Base-by-base conservation (phyloP, 2,113 vertebrate species). In the Empidonax alnorum region DNA sequence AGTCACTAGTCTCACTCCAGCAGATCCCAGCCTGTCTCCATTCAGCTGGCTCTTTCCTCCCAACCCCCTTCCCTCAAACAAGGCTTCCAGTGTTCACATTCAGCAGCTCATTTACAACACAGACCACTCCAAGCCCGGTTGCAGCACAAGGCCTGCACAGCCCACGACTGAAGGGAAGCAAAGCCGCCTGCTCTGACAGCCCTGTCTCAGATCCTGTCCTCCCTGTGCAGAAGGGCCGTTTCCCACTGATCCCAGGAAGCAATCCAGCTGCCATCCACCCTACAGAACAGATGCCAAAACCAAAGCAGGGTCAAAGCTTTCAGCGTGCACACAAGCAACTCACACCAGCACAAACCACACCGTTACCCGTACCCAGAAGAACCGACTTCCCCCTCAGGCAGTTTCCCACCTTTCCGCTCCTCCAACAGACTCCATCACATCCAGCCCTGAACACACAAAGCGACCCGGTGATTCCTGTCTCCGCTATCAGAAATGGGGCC, bases 281-380 rank as follows among this genome's bases (percentile, higher is more conserved):
- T 76, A 44, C 31, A 27, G 78, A 91, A 75, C 33, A 94, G 81
- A 86, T 42, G 88, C 88, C 49, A 47, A 66, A 66, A 77, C 37
- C 56, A 77, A 94, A 94, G 76, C 84, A 53, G 42, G 74, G 41
- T 49, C 69, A 89, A 91, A 93, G 94, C 88, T 80, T 49, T 42
- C 80, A 81, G 71, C 4, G 7, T 13, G 46, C 90, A 59, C 67
- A 65, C n/a, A 62, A 81, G 73, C 56, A 69, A 21, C 59, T 86
- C 79, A 72, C 61, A 78, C 25, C 63, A 80, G 73, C 31, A 24
- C 6, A 84, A 97, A 71, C 59, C 78, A 81, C 87, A 41, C 12
- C 28, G 0, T 74, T 85, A 89, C 85, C 85, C 19, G 3, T 80
- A 90, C 44, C 72, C 74, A 75, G 89, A 87, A 90, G 0, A 14